Percentiles rank a stretch among this genome's conserved stretches.
Evolutionary conservation across 2,888 invertebrate species (phyloP).

Genomic region (Polylopha cassiicola): DNA sequence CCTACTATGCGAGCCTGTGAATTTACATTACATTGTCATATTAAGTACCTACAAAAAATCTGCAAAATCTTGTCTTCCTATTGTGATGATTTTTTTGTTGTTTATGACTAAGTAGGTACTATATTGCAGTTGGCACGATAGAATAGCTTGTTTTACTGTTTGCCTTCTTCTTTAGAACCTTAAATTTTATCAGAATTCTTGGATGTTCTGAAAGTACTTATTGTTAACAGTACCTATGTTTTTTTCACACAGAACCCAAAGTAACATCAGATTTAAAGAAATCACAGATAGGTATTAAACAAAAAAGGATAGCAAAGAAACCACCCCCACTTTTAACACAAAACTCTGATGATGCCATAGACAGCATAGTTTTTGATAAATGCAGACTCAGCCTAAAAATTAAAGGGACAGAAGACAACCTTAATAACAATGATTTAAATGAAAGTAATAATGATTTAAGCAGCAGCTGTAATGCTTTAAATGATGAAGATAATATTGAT

Average conservation of each 20-base stretch:
- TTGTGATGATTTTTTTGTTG: too few relatives aligned
- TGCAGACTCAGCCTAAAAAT: conserved; percentile 59
- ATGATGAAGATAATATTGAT: conserved; percentile 18
- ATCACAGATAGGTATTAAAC: conserved; percentile 42
- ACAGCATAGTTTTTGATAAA: conserved; percentile 56
- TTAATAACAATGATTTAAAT: conserved; percentile 23
- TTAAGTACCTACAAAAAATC: too few relatives aligned
- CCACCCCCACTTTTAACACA: conserved; percentile 42
- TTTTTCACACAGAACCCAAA: conserved; percentile 32
- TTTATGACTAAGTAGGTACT: too few relatives aligned
- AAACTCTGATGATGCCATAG: conserved; percentile 51
- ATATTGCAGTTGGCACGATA: too few relatives aligned
- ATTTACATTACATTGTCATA: background rate
- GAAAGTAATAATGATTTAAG: conserved; percentile 28
- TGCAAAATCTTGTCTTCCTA: too few relatives aligned
- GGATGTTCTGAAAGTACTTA: conserved; percentile 2
- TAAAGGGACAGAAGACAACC: conserved; percentile 30
- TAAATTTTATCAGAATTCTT: too few relatives aligned
- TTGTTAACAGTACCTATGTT: conserved; percentile 1
- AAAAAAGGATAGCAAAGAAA: conserved; percentile 33
- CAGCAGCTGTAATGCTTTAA: conserved; percentile 10
- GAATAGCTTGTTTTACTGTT: too few relatives aligned
- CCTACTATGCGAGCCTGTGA: background rate
- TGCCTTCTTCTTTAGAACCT: too few relatives aligned
- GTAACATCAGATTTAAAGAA: conserved; percentile 35